Evolutionary conservation across 92 coral and sea anemone genomes (phyloP).

Genomic region (Pocillopora grandis): DNA sequence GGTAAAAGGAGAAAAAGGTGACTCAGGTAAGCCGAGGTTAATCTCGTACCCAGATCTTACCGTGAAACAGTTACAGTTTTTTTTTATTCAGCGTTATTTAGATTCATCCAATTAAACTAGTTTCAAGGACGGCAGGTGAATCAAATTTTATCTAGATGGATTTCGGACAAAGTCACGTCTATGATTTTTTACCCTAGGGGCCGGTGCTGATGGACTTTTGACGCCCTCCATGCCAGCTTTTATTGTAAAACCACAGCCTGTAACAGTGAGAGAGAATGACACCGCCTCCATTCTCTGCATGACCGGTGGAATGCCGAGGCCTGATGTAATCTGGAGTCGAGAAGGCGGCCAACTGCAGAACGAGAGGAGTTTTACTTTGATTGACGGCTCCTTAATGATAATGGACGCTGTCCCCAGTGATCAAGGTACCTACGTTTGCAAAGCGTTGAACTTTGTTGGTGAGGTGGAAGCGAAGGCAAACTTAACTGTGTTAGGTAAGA

Average conservation of each 20-base stretch:
- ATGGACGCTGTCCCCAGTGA: slow-evolving; percentile 57
- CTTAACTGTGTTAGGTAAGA: slow-evolving; percentile 12
- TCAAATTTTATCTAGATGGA: no score
- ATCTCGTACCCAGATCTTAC: neutral
- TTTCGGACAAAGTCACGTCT: no score
- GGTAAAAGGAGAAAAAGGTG: slow-evolving; percentile 35
- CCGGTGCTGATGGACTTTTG: slow-evolving; percentile 1
- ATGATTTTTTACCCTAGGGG: neutral
- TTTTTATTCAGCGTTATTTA: no score
- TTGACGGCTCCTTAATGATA: slow-evolving; percentile 55
- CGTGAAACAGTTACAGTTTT: neutral
- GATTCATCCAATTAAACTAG: no score
- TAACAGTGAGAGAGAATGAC: slow-evolving; percentile 14
- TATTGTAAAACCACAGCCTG: slow-evolving; percentile 16
- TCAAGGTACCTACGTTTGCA: slow-evolving; percentile 58
- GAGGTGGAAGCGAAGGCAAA: slow-evolving; percentile 29
- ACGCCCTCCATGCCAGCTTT: slow-evolving; percentile 16
- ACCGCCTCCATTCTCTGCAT: slow-evolving; percentile 46
- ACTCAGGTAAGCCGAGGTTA: neutral
- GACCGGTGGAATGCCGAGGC: slow-evolving; percentile 55
- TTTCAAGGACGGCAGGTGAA: no score
- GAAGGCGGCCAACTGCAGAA: slow-evolving; percentile 47
- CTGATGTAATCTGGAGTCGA: slow-evolving; percentile 61
- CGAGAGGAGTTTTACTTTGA: slow-evolving; percentile 39
- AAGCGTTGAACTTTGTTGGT: slow-evolving; percentile 63